Evolutionary conservation across 2,113 vertebrate genomes (phyloP), one percentile per base, ranked within the genome.

Genomic region (Loxodonta africana): DNA sequence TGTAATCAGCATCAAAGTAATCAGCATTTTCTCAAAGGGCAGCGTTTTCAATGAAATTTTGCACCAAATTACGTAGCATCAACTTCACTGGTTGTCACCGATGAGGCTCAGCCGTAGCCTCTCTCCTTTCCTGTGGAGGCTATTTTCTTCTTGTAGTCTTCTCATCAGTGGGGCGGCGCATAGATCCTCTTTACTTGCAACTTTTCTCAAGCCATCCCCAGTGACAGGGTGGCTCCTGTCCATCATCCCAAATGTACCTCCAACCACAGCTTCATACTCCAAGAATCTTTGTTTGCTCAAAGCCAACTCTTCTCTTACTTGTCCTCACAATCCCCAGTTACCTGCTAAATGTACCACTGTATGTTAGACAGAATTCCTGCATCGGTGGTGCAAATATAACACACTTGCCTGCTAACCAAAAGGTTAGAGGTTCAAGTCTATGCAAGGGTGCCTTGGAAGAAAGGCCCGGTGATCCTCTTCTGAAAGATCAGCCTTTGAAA

Each of bases 11-110:
- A 8, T 14, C 33, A 9, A 26, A 15, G 8, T 3, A 41, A 21
- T 3, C 33, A 37, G 46, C 62, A 3, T 25, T 12, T n/a, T 74
- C 18, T 67, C 44, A 4, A 2, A 4, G 25, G 44, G 20, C 44
- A 2, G 15, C 12, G 14, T 18, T 44, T 11, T 21, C n/a, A n/a
- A 2, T 57, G 57, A 33, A 5, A 28, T 14, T 11, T 2, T 0
- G 3, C 7, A 1, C 46, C 44, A 2, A 6, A 4, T 76, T 6
- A 2, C 30, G 20, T 0, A n/a, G 8, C 67, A 2, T 2, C 6
- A 23, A 8, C 33, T 8, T 44, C 33, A 0, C 0, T 17, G 73
- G 41, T 6, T 3, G 3, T 25, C 41, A 23, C 18, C 5, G 46
- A 26, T n/a, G 37, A 51, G 15, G 7, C 11, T 2, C 0, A 14